Evolutionary conservation across 2,888 invertebrate species (phyloP), one percentile per base, ranked within the genome.

Genomic region (Zaprionus obscuricornis): DNA sequence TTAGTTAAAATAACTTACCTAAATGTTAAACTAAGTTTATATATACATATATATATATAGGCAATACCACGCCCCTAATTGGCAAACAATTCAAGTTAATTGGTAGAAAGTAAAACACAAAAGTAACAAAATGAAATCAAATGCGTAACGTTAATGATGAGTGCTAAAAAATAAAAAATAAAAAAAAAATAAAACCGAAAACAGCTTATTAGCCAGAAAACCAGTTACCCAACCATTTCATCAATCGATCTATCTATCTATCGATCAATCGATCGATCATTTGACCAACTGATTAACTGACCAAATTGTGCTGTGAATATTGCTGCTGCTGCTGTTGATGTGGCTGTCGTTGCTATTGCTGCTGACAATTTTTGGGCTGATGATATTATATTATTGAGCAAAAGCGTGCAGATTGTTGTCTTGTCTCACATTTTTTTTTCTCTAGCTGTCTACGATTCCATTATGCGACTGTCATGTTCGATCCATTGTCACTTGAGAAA

Each of bases 1-100:
- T 83, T 83, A 79, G 76, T 64, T 85, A 74, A 85, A 77, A 58
- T 77, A 85, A 78, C 84, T 59, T n/a, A 20, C 24, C n/a, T n/a
- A 37, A 51, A 43, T 47, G 33, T 16, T 16, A 18, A 43, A 39
- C 43, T 58, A 39, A 36, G 43, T 31, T 34, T 2, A 7, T 17
- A n/a, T n/a, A n/a, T n/a, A n/a, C n/a, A n/a, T n/a, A n/a, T n/a
- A n/a, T n/a, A n/a, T n/a, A n/a, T n/a, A n/a, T n/a, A n/a, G n/a
- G 17, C 22, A 5, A 16, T 13, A 39, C 42, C 56, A 54, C 59
- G 52, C 57, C 68, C 49, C 72, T 68, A 74, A 73, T 62, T 68
- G 73, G 26, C 76, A 45, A 50, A 81, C 79, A 81, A 81, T 74
- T 40, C 65, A 66, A 27, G 54, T 65, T 76, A 83, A 81, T 83